Base-by-base conservation (phyloP, 2,888 invertebrate species). In the Phalangium opilio region DNA sequence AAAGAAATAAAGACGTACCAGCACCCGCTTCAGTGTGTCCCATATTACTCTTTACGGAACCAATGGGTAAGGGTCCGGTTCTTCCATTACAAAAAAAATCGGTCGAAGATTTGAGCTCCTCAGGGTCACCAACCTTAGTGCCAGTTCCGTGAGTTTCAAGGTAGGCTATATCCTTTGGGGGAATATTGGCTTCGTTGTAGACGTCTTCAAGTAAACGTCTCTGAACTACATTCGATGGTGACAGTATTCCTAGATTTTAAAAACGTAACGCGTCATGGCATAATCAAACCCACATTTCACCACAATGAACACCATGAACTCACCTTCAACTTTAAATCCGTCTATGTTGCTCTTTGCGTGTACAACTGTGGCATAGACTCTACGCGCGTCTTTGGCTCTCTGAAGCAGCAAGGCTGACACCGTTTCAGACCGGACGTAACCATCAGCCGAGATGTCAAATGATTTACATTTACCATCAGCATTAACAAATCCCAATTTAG, bases 71-170 rank as follows among this genome's bases (percentile, higher is more conserved):
- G 7, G 93, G 54, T 78, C 79, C 64, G 79, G 78, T 11, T 15
- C 43, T 33, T 8, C 33, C 33, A 14, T 27, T 7, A 12, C 43
- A 70, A 89, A 90, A 70, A 90, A 90, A 74, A 54, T 89, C 85
- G 0, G 83, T 82, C 56, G 96, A 87, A 0, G 90, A 82, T 66
- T 93, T 91, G 2, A 91, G 79, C 70, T 96, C 96, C 65, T 95
- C 87, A 1, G 93, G 95, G 70, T 96, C 96, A 12, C 95, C 91
- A 38, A 81, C 82, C 73, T 93, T 91, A 10, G 95, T 96, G 49
- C 96, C 96, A 19, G 96, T 96, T 46, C 96, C 96, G 68, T 96
- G 96, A 44, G 93, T 90, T 68, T 96, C 96, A 2, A 96, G 82
- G 67, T 95, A 96, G 3, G 70, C 72, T 0, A 96, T 84, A 48